phyloP scores from a whole-genome alignment of 2,113 vertebrate species.

The Sclerurus mexicanus region DNA sequence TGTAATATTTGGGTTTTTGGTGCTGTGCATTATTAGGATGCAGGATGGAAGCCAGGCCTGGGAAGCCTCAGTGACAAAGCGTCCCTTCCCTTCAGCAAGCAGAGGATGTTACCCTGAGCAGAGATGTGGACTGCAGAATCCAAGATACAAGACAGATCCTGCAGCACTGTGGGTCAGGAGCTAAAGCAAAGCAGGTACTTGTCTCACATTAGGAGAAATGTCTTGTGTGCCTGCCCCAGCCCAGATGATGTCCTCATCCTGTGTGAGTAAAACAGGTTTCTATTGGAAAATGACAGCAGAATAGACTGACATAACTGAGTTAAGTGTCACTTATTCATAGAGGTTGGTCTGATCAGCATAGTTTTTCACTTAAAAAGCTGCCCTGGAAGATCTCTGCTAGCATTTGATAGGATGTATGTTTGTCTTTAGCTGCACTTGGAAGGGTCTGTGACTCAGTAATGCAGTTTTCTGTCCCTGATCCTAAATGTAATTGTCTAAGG shows the following conservation, averaged over 20 bases:
- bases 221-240: not conserved
- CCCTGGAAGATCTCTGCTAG: not conserved
- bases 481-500: not conserved
- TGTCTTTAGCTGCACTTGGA: not conserved
- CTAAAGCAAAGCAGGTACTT: not conserved
- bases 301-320: not conserved
- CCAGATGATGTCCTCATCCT: not conserved
- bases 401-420: not conserved
- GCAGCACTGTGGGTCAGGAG: not conserved
- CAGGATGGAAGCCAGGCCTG: not conserved
- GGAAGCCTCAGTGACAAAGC: not conserved
- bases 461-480: not conserved
- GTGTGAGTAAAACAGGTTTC: not conserved
- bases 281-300: not conserved
- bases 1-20: not conserved
- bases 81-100: not conserved
- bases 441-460: not conserved
- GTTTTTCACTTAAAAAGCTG: not conserved
- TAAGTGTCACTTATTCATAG: not conserved
- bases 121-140: not conserved
- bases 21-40: not conserved
- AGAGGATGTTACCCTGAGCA: not conserved
- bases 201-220: not conserved
- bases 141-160: not conserved
- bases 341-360: not conserved